These are phyloP conservation scores for Stigmatopora nigra DNA, from an alignment of 2,113 vertebrate species.

Conservation along the genomic window DNA sequence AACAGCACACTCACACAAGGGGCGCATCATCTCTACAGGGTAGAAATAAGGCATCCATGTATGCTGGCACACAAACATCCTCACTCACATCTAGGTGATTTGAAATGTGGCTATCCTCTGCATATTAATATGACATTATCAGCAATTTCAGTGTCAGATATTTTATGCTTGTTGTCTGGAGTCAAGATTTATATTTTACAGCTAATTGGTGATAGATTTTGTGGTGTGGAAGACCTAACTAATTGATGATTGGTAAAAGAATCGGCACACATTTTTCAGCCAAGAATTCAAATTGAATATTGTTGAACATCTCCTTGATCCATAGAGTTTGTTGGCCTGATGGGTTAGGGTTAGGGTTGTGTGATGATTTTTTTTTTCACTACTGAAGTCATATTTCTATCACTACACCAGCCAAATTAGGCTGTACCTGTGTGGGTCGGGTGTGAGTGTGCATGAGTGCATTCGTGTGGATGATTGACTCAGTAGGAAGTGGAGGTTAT, in stretches of 20 bases:
- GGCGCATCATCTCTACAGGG: neutral
- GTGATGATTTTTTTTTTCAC: neutral
- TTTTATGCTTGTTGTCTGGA: neutral
- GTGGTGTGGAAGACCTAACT: too few relatives aligned
- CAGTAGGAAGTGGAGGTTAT: constrained; percentile 48
- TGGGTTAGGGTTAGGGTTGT: neutral
- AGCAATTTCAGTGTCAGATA: neutral
- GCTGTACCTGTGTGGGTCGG: too few relatives aligned
- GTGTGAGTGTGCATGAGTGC: constrained; percentile 1
- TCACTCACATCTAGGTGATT: neutral
- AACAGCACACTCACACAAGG: constrained; percentile 5
- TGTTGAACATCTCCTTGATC: neutral
- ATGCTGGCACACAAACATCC: neutral
- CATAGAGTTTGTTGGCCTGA: neutral
- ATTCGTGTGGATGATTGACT: constrained; percentile 24
- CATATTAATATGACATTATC: neutral
- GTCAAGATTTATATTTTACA: too few relatives aligned
- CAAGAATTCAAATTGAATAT: constrained; percentile 10
- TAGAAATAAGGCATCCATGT: neutral
- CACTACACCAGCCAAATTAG: constrained; percentile 16
- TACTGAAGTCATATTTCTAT: neutral
- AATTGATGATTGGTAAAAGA: too few relatives aligned
- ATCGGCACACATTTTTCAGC: neutral
- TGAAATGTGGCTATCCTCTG: neutral
- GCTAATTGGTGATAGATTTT: too few relatives aligned